These are phyloP conservation scores for Hyppa rectilinea DNA, from an alignment of 2,888 invertebrate species.

Conservation along the genomic window DNA sequence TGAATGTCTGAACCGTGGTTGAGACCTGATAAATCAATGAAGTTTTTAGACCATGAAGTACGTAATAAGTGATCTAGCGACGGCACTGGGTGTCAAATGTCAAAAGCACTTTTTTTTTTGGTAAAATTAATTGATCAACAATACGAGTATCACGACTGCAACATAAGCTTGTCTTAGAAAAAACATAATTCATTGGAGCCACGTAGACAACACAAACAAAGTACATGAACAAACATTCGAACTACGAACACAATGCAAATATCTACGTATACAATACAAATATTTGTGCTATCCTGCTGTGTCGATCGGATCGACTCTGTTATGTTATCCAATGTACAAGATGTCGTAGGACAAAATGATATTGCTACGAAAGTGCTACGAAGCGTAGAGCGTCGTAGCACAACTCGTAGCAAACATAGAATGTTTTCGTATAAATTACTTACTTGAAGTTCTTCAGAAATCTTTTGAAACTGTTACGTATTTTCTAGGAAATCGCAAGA, in stretches of 20 bases:
- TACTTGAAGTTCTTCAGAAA: too few species aligned
- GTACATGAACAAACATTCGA: constrained; percentile 33
- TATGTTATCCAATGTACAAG: not conserved
- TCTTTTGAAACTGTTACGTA: not conserved
- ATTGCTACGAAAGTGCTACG: constrained; percentile 31
- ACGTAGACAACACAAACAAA: constrained; percentile 20
- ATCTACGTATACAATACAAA: constrained; percentile 32
- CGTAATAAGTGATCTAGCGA: not conserved
- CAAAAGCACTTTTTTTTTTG: not conserved
- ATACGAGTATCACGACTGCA: not conserved
- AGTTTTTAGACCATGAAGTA: not conserved
- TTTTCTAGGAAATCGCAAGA: not conserved
- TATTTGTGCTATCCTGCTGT: constrained; percentile 29
- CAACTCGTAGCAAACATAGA: not conserved
- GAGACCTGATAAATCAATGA: not conserved
- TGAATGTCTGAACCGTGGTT: not conserved
- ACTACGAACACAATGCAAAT: constrained; percentile 41
- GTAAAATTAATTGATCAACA: not conserved
- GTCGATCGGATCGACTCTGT: not conserved
- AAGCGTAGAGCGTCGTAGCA: not conserved
- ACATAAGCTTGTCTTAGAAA: not conserved
- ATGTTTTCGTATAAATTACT: not conserved
- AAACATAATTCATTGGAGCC: not conserved
- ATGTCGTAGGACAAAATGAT: not conserved
- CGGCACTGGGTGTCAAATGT: not conserved